These are phyloP conservation scores for Andrena fulva DNA, from an alignment of 2,888 invertebrate species.

Conservation along the genomic window DNA sequence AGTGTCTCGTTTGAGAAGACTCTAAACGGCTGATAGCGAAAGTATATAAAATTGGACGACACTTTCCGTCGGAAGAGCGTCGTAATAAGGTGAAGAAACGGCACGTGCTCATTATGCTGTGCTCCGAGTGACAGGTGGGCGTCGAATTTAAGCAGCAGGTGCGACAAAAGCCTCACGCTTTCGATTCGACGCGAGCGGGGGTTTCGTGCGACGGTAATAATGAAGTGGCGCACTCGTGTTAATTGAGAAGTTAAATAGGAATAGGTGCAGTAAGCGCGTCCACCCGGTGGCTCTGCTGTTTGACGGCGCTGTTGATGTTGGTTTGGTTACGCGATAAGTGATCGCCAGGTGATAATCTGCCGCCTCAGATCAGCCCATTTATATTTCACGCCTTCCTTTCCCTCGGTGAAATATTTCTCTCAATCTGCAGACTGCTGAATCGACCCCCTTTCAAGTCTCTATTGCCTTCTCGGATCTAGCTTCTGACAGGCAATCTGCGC, in stretches of 20 bases:
- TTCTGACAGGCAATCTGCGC: no score
- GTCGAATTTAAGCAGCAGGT: slow-evolving; percentile 59
- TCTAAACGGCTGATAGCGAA: not conserved
- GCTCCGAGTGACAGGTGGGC: slow-evolving; percentile 57
- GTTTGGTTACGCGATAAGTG: slow-evolving; percentile 77
- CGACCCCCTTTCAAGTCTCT: not conserved
- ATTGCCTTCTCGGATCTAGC: no score
- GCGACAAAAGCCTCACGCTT: slow-evolving; percentile 59
- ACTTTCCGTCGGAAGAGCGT: not conserved
- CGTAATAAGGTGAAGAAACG: slow-evolving; percentile 13
- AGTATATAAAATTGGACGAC: not conserved
- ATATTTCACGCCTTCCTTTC: slow-evolving; percentile 17
- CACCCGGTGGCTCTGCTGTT: slow-evolving; percentile 71
- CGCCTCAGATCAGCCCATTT: slow-evolving; percentile 73
- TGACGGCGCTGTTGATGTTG: slow-evolving; percentile 71
- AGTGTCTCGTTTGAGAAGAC: no score
- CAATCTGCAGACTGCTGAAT: not conserved
- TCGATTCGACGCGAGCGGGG: slow-evolving; percentile 62
- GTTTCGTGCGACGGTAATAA: slow-evolving; percentile 72
- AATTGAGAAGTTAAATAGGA: slow-evolving; percentile 82
- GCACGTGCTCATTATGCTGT: slow-evolving; percentile 60
- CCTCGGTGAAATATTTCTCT: not conserved
- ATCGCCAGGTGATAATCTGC: slow-evolving; percentile 72
- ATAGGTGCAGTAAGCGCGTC: slow-evolving; percentile 77
- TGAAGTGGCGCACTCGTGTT: slow-evolving; percentile 79